Evolutionary conservation across 1,140 invertebrate genomes (phyloP).

Genomic region (Neoseiulus cucumeris): DNA sequence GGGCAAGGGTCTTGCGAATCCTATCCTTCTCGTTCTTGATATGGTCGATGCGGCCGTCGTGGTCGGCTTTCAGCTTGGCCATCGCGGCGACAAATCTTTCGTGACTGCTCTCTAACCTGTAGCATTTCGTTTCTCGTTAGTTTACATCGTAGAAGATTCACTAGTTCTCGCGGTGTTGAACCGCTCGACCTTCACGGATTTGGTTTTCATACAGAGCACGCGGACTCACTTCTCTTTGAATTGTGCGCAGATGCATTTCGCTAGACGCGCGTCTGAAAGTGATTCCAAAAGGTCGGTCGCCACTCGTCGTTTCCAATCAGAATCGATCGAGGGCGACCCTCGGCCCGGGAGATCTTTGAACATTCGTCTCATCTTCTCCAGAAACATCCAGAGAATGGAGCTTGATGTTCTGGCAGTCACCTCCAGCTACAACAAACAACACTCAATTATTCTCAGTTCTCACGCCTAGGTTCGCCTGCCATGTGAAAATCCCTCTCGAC

Average conservation of each 20-base stretch:
- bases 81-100: not conserved
- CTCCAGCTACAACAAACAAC: constrained; percentile 38
- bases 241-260: constrained; percentile 53
- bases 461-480: no score
- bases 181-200: no score
- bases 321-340: constrained; percentile 39
- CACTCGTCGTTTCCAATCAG: constrained; percentile 48
- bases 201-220: no score
- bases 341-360: constrained; percentile 39
- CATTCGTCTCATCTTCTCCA: constrained; percentile 51
- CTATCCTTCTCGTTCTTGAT: constrained; percentile 4
- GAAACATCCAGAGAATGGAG: constrained; percentile 46
- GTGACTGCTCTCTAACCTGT: not conserved
- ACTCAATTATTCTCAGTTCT: no score
- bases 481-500: no score
- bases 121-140: no score
- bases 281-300: constrained; percentile 50
- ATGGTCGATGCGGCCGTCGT: not conserved
- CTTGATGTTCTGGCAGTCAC: constrained; percentile 53
- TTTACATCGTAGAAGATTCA: no score
- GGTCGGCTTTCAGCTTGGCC: not conserved
- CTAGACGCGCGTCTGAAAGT: constrained; percentile 45
- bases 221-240: constrained; percentile 23
- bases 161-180: no score
- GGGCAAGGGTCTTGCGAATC: not conserved